These are phyloP conservation scores for Magallana ariakensis DNA, from an alignment of 1,140 invertebrate genomes.

Conservation along the genomic window DNA sequence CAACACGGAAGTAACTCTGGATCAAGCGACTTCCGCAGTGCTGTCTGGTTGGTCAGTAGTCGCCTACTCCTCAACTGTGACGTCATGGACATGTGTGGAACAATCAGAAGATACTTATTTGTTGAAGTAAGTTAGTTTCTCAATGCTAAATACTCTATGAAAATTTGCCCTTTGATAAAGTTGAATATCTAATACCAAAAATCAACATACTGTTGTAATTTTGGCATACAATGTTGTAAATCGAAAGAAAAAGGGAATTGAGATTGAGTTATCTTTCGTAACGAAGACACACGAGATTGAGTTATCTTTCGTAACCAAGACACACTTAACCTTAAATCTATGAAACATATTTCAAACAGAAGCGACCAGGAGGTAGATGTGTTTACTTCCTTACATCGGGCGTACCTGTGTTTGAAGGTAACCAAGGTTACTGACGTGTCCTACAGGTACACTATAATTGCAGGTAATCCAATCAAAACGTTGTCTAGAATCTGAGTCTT, in stretches of 20 bases:
- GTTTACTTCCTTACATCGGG: neutral
- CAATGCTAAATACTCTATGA: no score
- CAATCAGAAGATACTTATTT: neutral
- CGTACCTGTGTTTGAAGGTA: neutral
- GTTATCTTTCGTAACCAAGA: neutral
- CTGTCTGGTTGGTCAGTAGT: slow-evolving; percentile 45
- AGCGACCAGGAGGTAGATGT: neutral
- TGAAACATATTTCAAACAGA: neutral
- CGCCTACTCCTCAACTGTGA: slow-evolving; percentile 25
- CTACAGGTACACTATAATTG: neutral
- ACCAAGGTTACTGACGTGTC: neutral
- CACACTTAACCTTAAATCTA: neutral
- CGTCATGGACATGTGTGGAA: slow-evolving; percentile 50
- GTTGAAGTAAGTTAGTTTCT: neutral
- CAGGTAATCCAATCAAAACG: neutral
- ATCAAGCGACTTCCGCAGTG: slow-evolving; percentile 11
- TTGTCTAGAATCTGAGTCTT: no score
- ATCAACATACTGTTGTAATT: no score
- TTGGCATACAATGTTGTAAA: no score
- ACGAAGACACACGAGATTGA: no score
- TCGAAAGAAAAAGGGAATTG: no score
- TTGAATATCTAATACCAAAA: no score
- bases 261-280: no score
- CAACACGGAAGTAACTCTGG: slow-evolving; percentile 28
- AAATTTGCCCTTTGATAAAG: no score